Evolutionary conservation across 1,140 invertebrate genomes (phyloP), one percentile per base, ranked within the genome.

Genomic region (Pomacea maculata): DNA sequence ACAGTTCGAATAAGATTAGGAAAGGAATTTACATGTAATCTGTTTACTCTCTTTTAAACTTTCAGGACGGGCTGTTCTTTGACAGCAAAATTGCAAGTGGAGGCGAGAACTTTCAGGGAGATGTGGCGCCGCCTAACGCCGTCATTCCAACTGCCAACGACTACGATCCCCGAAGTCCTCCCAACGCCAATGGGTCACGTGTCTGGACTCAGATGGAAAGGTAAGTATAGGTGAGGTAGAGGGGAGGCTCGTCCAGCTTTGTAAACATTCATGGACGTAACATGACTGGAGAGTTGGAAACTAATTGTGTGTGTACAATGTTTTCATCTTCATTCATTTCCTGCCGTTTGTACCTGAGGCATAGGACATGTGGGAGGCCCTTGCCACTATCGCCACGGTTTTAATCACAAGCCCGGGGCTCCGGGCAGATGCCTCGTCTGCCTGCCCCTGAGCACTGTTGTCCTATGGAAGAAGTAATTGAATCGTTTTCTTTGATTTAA

Each of bases 201-300:
- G 75, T 77, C 14, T 77, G 75, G 75, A 77, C 75, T 12, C 17
- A 65, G 21, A 77, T 77, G 75, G 75, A 67, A 45, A 77, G 64
- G 75, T 77, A 45, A 61, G 71, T 17, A 8, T 61, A 8, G 57
- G 57, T 17, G 57, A 17, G 57, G 8, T 9, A 45, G 34, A 0
- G 6, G 34, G 34, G 34, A 45, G 34, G 34, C 34, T 2, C 34
- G 1, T 6, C 34, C 34, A 45, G 34, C 2, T 45, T 6, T 45
- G 34, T 45, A 4, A 45, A 6, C 34, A 45, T 45, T 45, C 34
- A 45, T 45, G 2, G 34, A 6, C 34, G 34, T 6, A 45, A 45
- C 34, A 45, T 6, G 3, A 1, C 2, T 45, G 34, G 6, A 45
- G 34, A 4, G 34, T 71, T 71, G 70, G 45, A 29, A 29, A 29